Evolutionary conservation across 2,797 vertebrate species (phyloP).

Genomic region (Moxostoma hubbsi): DNA sequence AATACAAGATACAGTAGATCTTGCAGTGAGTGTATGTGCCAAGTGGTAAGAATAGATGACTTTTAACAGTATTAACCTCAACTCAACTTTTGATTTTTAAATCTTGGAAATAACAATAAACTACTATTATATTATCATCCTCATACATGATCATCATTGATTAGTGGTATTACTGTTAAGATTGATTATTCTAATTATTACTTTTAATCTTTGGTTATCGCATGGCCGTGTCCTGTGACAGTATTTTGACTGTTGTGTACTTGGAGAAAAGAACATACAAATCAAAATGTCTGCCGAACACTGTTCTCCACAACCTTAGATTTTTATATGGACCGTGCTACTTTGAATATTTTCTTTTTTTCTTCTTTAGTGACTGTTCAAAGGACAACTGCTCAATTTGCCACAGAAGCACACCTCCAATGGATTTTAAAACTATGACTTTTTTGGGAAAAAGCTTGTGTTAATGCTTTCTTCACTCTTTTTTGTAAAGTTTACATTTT

Average conservation of each 20-base stretch:
- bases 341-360: constrained; percentile 42
- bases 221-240: constrained; percentile 85
- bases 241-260: constrained; percentile 86
- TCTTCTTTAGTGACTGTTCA: constrained; percentile 46
- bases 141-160: constrained; percentile 67
- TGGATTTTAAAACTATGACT: constrained; percentile 87
- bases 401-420: constrained; percentile 85
- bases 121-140: constrained; percentile 72
- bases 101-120: constrained; percentile 75
- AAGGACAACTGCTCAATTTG: constrained; percentile 77
- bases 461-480: constrained; percentile 60
- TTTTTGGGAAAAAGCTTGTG: constrained; percentile 69
- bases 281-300: constrained; percentile 66
- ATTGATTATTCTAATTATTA: constrained; percentile 70
- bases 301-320: constrained; percentile 50
- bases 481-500: constrained; percentile 77
- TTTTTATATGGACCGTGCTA: constrained; percentile 55
- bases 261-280: constrained; percentile 72
- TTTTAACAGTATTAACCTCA: constrained; percentile 76
- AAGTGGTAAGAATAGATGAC: constrained; percentile 77
- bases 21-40: constrained; percentile 73
- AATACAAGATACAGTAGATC: constrained; percentile 59
- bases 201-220: constrained; percentile 78
- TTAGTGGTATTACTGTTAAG: constrained; percentile 68
- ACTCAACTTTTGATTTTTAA: constrained; percentile 75